phyloP scores from a whole-genome alignment of 1,140 invertebrate genomes.

The Calosoma granatense region DNA sequence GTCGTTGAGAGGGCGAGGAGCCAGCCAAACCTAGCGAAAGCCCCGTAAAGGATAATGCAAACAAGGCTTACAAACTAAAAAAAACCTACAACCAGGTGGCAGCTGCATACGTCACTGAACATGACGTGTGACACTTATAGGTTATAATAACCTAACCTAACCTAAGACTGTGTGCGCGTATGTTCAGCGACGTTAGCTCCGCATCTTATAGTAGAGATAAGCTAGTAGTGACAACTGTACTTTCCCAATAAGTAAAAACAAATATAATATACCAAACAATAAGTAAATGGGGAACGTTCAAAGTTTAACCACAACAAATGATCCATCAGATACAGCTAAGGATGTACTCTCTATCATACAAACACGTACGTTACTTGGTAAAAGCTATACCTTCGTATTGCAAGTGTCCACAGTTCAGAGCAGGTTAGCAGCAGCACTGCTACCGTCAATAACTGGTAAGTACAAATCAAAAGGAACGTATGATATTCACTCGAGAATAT shows the following conservation, averaged over 20 bases:
- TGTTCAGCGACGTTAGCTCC: background rate
- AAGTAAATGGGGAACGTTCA: background rate
- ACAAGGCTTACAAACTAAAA: background rate
- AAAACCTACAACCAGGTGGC: background rate
- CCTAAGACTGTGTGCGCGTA: background rate
- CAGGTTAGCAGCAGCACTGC: background rate
- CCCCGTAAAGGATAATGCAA: background rate
- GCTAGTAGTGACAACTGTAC: constrained; percentile 8
- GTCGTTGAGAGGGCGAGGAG: too few relatives aligned
- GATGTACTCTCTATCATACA: too few relatives aligned
- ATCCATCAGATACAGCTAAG: too few relatives aligned
- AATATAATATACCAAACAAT: constrained; percentile 7
- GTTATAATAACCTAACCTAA: background rate
- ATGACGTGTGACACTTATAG: too few relatives aligned
- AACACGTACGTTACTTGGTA: background rate
- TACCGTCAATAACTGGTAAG: background rate
- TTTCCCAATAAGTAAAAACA: constrained; percentile 4
- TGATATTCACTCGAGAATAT: too few relatives aligned
- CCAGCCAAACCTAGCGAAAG: background rate
- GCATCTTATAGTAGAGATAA: background rate
- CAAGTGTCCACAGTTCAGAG: background rate
- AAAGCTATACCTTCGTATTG: background rate
- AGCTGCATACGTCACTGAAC: too few relatives aligned
- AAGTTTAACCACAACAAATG: background rate
- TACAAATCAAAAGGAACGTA: too few relatives aligned